Base-by-base conservation (phyloP, 2,797 vertebrate genomes). In the Gymnoscopelus microlampas region DNA sequence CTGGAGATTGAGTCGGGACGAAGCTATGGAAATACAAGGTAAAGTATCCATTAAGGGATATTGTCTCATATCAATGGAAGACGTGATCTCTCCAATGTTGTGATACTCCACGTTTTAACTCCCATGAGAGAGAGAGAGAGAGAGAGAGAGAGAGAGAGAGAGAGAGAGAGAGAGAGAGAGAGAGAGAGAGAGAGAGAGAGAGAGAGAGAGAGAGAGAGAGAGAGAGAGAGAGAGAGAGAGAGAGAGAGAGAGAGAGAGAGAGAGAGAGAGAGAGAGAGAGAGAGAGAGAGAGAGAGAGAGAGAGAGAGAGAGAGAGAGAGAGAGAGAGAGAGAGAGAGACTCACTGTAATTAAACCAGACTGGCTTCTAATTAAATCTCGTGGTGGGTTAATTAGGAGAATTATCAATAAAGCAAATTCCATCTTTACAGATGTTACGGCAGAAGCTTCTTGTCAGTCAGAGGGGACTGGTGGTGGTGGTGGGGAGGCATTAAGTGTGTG, bases 361-460 rank as follows among this genome's bases (percentile, higher is more conserved):
- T 60, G 58, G 70, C 62, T 84, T 83, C 81, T 90, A 92, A 93
- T 93, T 93, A 91, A 93, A 92, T 91, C 84, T 85, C 88, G 77
- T 89, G 87, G 39, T 76, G 74, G 85, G 89, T 92, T 90, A 92
- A 93, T 92, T 92, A 93, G 73, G 73, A 88, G 90, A 88, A 89
- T 89, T 85, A 85, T 91, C 87, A 86, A 77, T 76, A 77, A 86
- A 79, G 86, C 72, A 86, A 85, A 89, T 89, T 85, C 85, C 83
- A 81, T 91, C 84, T 83, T 86, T 86, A 81, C 89, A 89, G 82
- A 89, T 91, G 78, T 78, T 89, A 74, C 75, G 78, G 66, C 65
- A 26, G 63, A 70, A 78, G 63, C 68, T 81, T 79, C 80, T 53
- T 66, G 71, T 54, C 6, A 68, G 23, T 56, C 58, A 23, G 39